Evolutionary conservation across 2,113 vertebrate species (phyloP), one percentile per base, ranked within the genome.

Genomic region (Hassar affinis): DNA sequence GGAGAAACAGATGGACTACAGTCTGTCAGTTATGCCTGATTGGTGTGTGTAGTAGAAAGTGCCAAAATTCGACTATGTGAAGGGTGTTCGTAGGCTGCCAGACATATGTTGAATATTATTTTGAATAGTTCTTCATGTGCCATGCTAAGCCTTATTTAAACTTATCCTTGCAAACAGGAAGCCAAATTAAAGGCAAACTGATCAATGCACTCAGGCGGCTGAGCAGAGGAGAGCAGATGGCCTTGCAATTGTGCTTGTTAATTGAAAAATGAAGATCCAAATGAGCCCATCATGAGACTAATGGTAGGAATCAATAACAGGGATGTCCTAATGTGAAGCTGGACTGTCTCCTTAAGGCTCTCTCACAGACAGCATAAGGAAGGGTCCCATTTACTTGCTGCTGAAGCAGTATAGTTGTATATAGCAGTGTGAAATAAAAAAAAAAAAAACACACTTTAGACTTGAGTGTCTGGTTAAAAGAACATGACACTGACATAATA

Each of bases 301-400:
- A 84, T 87, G 84, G 77, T 68, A 78, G 81, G 35, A 81, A 85
- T 87, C 86, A 85, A 87, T 87, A 85, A 83, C 62, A n/a, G 79
- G 77, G 77, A 79, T 35, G 64, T 38, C 68, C 74, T 83, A 79
- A 87, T 84, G 74, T 45, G 82, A 30, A 84, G 51, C 68, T 77
- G 52, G 64, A 80, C 80, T 25, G 20, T 77, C 81, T 76, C 30
- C 81, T 49, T 56, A 59, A 59, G 56, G 56, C 69, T 25, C 30
- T 56, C 27, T 78, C 51, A 30, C 33, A 83, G 59, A 78, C 80
- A 56, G 52, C 71, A 78, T 51, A 72, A 77, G 20, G 30, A 77
- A 77, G 51, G 27, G 20, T 35, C 27, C 12, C 22, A 27, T 49
- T 54, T 76, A 54, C 18, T 54, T 76, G 74, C 74, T 30, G 35